Conservation (phyloP, 2,113 vertebrate genomes). For the Gila orcuttii region DNA sequence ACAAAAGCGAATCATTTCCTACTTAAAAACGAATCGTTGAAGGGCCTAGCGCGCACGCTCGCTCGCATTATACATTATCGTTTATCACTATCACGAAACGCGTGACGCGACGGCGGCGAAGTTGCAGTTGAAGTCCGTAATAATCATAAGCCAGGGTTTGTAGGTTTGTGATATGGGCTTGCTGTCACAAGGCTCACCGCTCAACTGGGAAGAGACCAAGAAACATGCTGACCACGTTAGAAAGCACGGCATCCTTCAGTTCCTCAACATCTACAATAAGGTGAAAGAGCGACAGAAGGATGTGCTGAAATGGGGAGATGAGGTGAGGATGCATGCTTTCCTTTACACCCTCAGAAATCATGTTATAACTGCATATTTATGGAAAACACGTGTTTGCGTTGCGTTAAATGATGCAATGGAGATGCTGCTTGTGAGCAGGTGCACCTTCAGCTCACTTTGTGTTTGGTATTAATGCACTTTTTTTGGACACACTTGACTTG, state of each 20-base stretch:
- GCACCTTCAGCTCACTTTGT: neutral
- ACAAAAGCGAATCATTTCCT: no score
- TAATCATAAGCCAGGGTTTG: neutral
- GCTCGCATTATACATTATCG: neutral
- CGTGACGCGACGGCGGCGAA: neutral
- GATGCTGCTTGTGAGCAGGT: constrained; percentile 10
- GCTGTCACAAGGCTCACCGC: constrained; percentile 90
- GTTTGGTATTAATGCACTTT: neutral
- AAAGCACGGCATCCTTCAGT: constrained; percentile 92
- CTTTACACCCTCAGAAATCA: neutral
- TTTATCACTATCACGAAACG: neutral
- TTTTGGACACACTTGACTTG: neutral
- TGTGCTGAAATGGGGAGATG: constrained; percentile 97
- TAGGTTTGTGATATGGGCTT: constrained; percentile 83
- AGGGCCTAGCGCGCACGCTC: constrained; percentile 12
- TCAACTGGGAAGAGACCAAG: constrained; percentile 93
- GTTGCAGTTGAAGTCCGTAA: neutral
- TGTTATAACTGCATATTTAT: neutral
- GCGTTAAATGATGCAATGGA: neutral
- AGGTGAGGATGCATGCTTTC: constrained; percentile 77
- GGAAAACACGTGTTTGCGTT: neutral
- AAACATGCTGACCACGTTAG: constrained; percentile 90
- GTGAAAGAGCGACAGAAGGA: constrained; percentile 94
- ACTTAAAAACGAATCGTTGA: neutral
- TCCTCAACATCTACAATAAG: constrained; percentile 94